phyloP scores from a whole-genome alignment of 1,140 invertebrate genomes.

The Belonocnema kinseyi region DNA sequence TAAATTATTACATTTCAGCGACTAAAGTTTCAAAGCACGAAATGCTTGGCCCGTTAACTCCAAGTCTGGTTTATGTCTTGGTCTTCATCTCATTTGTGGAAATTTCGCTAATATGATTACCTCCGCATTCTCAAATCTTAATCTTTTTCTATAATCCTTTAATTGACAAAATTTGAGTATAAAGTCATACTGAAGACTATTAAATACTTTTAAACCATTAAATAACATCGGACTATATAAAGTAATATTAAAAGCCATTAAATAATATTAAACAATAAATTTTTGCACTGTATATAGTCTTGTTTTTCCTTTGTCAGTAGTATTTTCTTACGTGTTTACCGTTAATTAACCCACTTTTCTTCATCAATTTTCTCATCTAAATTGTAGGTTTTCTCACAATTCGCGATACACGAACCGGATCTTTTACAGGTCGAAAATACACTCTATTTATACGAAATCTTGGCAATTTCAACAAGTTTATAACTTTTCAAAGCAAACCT shows the following conservation, averaged over 20 bases:
- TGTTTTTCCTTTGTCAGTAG: neutral
- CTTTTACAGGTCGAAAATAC: neutral
- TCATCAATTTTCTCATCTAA: constrained; percentile 31
- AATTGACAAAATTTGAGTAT: neutral
- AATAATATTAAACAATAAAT: neutral
- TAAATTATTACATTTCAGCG: constrained; percentile 23
- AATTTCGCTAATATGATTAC: constrained; percentile 9
- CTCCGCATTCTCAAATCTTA: neutral
- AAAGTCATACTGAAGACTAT: neutral
- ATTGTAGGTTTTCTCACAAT: constrained; percentile 22
- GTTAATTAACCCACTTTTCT: constrained; percentile 18
- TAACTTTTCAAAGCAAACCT: neutral
- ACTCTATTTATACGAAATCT: no score
- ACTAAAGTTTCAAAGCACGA: constrained; percentile 22
- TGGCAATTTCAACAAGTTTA: no score
- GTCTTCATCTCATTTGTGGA: constrained; percentile 14
- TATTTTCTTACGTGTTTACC: constrained; percentile 16
- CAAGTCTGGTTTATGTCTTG: constrained; percentile 18
- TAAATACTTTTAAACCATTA: neutral
- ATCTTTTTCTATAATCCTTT: neutral
- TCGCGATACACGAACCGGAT: constrained; percentile 8
- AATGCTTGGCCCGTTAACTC: constrained; percentile 12
- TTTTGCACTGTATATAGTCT: neutral
- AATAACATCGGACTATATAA: neutral
- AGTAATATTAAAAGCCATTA: neutral